Conservation (phyloP, 2,888 invertebrate genomes). For the Sericinus montela region DNA sequence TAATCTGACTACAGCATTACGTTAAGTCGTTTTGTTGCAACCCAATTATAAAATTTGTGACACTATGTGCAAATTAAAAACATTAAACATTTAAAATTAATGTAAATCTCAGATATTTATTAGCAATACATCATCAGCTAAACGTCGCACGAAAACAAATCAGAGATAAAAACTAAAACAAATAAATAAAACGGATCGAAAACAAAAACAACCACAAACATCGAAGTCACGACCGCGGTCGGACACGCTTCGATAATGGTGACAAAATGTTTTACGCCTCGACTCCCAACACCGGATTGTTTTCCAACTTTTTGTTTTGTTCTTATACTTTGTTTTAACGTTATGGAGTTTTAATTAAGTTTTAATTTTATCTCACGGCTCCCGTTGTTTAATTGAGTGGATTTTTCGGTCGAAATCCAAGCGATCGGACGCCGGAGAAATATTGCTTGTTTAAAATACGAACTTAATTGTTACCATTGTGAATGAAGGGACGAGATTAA, state of each 20-base stretch:
- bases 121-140: not conserved
- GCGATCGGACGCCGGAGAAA: slow-evolving; percentile 37
- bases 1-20: too few relatives aligned
- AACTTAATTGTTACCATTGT: slow-evolving; percentile 34
- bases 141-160: slow-evolving; percentile 17
- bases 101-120: slow-evolving; percentile 36
- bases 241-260: slow-evolving; percentile 38
- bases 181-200: slow-evolving; percentile 19
- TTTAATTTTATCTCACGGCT: slow-evolving; percentile 72
- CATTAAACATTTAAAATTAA: too few relatives aligned
- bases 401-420: slow-evolving; percentile 46
- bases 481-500: slow-evolving; percentile 10
- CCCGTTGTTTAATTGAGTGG: slow-evolving; percentile 54
- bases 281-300: slow-evolving; percentile 28
- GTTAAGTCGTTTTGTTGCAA: too few relatives aligned
- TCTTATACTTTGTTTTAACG: slow-evolving; percentile 23
- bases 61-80: too few relatives aligned
- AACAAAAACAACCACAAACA: slow-evolving; percentile 31
- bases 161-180: slow-evolving; percentile 15
- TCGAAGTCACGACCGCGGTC: slow-evolving; percentile 34
- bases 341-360: slow-evolving; percentile 74
- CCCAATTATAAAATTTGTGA: too few relatives aligned
- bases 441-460: slow-evolving; percentile 34
- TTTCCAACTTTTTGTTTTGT: slow-evolving; percentile 30
- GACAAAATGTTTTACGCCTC: slow-evolving; percentile 63